Conservation (phyloP, 2,113 vertebrate genomes). For the Zosterops lateralis region DNA sequence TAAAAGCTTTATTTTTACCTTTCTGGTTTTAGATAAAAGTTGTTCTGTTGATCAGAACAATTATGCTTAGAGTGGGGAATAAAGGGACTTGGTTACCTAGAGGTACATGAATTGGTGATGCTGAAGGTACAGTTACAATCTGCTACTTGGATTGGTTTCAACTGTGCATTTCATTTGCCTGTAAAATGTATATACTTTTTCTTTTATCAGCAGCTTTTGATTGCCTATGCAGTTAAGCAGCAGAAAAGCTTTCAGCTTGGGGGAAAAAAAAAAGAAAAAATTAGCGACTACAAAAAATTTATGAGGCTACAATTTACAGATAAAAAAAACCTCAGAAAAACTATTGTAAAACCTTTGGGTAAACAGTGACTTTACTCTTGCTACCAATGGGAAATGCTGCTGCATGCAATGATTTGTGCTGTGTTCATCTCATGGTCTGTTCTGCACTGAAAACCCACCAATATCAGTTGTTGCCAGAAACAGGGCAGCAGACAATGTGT, state of each 20-base stretch:
- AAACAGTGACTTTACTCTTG: not conserved
- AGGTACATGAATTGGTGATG: not conserved
- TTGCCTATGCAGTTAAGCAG: not conserved
- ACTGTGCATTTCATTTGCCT: not conserved
- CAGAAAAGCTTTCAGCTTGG: not conserved
- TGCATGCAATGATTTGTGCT: not conserved
- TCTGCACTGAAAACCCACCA: not conserved
- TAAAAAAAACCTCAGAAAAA: not conserved
- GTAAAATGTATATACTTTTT: not conserved
- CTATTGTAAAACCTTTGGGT: not conserved
- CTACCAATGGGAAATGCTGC: not conserved
- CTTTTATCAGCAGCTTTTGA: not conserved
- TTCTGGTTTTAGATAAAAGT: not conserved
- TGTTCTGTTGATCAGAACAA: not conserved
- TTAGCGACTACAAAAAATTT: not conserved
- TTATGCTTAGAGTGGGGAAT: not conserved
- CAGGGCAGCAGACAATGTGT: not conserved
- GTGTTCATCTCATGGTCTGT: not conserved
- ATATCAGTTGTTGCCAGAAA: not conserved
- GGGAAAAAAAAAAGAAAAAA: not conserved
- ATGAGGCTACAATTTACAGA: not conserved
- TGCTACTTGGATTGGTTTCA: slow-evolving; percentile 6
- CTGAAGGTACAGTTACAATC: not conserved
- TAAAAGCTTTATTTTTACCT: slow-evolving; percentile 6
- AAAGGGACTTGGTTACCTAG: not conserved